phyloP scores from a whole-genome alignment of 2,888 invertebrate species.

The Crossocerus cetratus region DNA sequence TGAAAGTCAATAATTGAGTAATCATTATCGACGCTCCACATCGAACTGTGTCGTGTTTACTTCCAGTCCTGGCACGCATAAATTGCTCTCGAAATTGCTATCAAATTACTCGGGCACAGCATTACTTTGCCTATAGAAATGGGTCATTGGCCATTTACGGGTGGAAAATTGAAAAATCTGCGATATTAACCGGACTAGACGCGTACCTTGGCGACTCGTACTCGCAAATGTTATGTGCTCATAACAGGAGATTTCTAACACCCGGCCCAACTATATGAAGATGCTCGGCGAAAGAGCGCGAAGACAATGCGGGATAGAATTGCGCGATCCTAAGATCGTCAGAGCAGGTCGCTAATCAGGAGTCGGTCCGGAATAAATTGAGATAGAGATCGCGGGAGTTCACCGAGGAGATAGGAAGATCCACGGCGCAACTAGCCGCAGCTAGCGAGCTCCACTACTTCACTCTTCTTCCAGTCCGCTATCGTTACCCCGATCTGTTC shows the following conservation, averaged over 20 bases:
- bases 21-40: not conserved
- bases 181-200: too few species aligned
- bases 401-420: conserved; percentile 35
- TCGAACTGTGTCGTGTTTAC: not conserved
- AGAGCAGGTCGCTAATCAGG: conserved; percentile 41
- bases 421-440: conserved; percentile 28
- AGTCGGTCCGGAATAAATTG: conserved; percentile 52
- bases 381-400: conserved; percentile 32
- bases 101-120: not conserved
- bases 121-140: not conserved
- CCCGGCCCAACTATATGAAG: not conserved
- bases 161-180: not conserved
- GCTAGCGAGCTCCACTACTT: too few species aligned
- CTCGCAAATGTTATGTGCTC: too few species aligned
- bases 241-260: too few species aligned
- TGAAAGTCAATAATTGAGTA: conserved; percentile 9
- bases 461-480: conserved; percentile 1
- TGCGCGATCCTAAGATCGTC: conserved; percentile 31
- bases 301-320: conserved; percentile 15
- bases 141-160: not conserved
- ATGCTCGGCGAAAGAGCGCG: conserved; percentile 5
- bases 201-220: too few species aligned
- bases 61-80: not conserved
- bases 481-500: conserved; percentile 53
- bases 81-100: too few species aligned